Conservation (phyloP, 2,113 vertebrate genomes). For the Tenrec ecaudatus region DNA sequence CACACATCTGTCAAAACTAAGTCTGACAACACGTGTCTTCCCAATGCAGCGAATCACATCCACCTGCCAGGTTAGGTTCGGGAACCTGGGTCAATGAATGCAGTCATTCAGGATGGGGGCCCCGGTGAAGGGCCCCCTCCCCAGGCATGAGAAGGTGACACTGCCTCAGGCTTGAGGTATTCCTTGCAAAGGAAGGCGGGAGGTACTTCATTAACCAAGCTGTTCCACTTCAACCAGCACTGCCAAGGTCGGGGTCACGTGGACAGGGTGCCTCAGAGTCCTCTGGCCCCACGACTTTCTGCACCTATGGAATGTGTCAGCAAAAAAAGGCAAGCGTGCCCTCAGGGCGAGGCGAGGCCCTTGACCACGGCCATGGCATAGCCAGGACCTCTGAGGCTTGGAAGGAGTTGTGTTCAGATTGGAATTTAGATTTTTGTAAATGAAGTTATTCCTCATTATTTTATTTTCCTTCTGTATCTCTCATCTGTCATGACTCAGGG, state of each 20-base stretch:
- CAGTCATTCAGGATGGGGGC: not conserved
- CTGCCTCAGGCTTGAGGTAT: not conserved
- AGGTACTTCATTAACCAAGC: not conserved
- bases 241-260: not conserved
- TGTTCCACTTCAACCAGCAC: not conserved
- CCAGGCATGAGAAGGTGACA: too few relatives aligned
- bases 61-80: not conserved
- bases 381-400: not conserved
- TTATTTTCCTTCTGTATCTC: slow-evolving; percentile 28
- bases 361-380: not conserved
- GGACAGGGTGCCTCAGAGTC: not conserved
- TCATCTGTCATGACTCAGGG: not conserved
- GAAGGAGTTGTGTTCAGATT: not conserved
- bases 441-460: not conserved
- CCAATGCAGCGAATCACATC: not conserved
- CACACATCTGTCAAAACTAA: not conserved
- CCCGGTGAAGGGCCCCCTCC: not conserved
- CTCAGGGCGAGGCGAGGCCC: not conserved
- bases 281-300: not conserved
- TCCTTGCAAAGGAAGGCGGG: too few relatives aligned
- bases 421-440: not conserved
- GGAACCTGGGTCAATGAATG: not conserved
- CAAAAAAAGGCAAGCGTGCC: not conserved
- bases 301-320: not conserved
- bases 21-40: not conserved